Base-by-base conservation (phyloP, 1,140 invertebrate genomes). In the Gerris buenoi region DNA sequence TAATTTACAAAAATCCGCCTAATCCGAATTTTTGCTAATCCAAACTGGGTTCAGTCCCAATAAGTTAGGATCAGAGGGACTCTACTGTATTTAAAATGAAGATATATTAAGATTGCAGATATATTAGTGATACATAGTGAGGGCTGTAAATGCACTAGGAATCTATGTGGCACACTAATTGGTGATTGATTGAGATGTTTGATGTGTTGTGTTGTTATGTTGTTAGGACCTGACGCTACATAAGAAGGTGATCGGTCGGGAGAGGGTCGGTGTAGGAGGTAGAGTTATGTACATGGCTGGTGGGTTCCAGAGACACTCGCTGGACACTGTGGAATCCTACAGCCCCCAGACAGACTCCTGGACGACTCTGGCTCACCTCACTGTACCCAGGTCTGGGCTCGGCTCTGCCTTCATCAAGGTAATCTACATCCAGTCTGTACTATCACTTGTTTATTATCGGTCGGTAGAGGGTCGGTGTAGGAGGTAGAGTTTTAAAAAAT, bases 261-360 rank as follows among this genome's bases (percentile, higher is more conserved):
- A 91, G 74, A 77, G 90, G 65, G 88, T 86, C 2, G 90, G 90
- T n/a, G 90, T 90, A 74, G 89, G 88, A 18, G 88, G 89, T 0
- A 81, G 88, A 59, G 86, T 95, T 56, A 92, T 96, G 69, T 95
- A 93, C 75, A 86, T 93, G 26, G 90, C 89, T 14, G 93, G 93
- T 5, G 93, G 93, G 14, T 95, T 94, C 76, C 84, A 88, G 58
- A 82, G 87, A 68, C 86, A 92, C 74, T 94, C 91, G 1, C 79
- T 95, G 65, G 90, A 92, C 75, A 83, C 88, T 61, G 78, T 95
- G 70, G 93, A 95, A 76, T 90, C 87, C 0, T 95, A 87, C 76
- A 93, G 93, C 77, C 84, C 89, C 5, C 87, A 91, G 71, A 88
- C 92, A 71, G 86, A 87, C 73, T 85, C 84, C 23, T 95, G 93